Conservation (phyloP, 2,797 vertebrate genomes). For the Leptoclinus maculatus region DNA sequence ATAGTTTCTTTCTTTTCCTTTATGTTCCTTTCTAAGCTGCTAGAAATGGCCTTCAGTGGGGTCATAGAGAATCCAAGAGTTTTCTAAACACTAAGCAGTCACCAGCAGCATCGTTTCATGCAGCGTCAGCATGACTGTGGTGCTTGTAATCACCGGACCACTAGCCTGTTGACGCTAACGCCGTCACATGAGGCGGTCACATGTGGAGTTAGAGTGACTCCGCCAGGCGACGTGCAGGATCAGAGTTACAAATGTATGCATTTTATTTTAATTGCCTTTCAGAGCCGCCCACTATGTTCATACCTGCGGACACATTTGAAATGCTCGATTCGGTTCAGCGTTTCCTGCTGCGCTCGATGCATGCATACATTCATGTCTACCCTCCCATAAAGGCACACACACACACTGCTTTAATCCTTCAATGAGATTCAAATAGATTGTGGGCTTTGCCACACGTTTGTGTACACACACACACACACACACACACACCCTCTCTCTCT, state of each 20-base stretch:
- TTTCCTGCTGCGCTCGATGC: background rate
- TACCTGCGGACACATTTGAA: constrained; percentile 20
- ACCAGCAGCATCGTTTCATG: background rate
- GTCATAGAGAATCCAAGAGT: constrained; percentile 20
- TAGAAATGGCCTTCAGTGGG: constrained; percentile 2
- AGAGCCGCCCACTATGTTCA: background rate
- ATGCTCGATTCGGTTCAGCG: background rate
- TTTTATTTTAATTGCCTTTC: constrained; percentile 36
- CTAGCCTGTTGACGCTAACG: constrained; percentile 21
- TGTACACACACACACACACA: background rate
- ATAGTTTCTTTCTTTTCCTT: background rate
- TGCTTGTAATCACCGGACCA: constrained; percentile 21
- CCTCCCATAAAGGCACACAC: background rate
- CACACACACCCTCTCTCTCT: too few relatives aligned
- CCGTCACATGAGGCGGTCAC: constrained; percentile 15
- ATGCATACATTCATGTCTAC: background rate
- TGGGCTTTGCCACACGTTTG: too few relatives aligned
- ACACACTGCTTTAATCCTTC: too few relatives aligned
- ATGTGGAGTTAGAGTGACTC: constrained; percentile 27
- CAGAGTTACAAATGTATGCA: constrained; percentile 29
- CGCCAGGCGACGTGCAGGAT: constrained; percentile 23
- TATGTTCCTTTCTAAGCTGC: constrained; percentile 2
- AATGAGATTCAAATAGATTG: too few relatives aligned
- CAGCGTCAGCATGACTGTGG: constrained; percentile 16
- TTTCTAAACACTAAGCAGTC: constrained; percentile 27